Percentiles rank a stretch among this genome's conserved stretches.
Conservation (phyloP, 2,113 vertebrate species). For the Noctilio leporinus region DNA sequence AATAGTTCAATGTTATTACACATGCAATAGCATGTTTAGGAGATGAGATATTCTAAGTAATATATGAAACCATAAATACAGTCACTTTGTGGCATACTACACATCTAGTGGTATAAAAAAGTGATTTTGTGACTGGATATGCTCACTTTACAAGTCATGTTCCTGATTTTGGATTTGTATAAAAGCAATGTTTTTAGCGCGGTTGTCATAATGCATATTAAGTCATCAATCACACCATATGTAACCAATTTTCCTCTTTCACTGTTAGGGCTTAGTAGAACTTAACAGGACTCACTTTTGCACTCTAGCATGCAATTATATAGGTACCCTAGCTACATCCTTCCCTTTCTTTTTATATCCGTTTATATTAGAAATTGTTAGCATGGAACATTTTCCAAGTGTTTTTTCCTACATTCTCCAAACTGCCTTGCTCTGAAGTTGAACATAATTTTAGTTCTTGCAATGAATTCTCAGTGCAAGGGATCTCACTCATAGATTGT, state of each 20-base stretch:
- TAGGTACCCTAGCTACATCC: neutral
- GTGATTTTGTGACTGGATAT: neutral
- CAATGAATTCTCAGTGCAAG: neutral
- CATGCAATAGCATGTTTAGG: neutral
- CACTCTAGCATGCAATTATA: neutral
- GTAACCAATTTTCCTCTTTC: neutral
- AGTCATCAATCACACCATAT: neutral
- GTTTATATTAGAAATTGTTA: neutral
- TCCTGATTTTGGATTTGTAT: neutral
- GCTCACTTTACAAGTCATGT: neutral
- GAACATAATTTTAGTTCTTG: neutral
- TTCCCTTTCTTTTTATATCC: neutral
- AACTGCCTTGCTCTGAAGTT: neutral
- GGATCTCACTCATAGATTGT: neutral
- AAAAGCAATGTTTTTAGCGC: neutral
- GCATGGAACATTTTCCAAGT: neutral
- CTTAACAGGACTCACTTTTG: neutral
- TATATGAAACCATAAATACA: neutral
- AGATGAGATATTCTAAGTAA: neutral
- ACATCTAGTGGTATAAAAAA: neutral
- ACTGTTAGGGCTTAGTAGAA: neutral
- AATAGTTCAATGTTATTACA: neutral
- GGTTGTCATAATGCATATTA: neutral
- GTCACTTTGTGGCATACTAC: neutral
- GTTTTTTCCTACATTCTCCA: neutral